phyloP scores from a whole-genome alignment of 2,113 vertebrate genomes.

The Cettia cetti region DNA sequence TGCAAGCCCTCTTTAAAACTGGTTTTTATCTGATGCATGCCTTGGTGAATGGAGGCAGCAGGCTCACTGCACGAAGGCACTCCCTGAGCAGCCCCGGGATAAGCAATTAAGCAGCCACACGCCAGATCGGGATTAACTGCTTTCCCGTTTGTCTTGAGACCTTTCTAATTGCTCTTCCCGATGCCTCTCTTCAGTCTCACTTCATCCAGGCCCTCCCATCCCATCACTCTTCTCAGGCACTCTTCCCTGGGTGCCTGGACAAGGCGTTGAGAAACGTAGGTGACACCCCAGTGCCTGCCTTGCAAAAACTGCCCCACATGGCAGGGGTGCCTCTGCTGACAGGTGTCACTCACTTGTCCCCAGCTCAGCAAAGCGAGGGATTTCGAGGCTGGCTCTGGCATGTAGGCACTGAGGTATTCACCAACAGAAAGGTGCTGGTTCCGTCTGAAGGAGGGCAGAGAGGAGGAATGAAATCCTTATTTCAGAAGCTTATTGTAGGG shows the following conservation, averaged over 20 bases:
- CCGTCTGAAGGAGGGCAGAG: neutral
- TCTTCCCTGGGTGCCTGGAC: accelerated
- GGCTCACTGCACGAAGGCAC: neutral
- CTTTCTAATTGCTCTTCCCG: neutral
- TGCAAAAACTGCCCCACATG: accelerated
- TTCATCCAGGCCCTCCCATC: neutral
- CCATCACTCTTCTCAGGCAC: neutral
- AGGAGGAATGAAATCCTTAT: slow-evolving; percentile 9
- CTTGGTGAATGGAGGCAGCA: neutral
- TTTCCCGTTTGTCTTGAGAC: neutral
- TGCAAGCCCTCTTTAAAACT: neutral
- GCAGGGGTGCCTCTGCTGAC: neutral
- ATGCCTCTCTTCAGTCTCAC: neutral
- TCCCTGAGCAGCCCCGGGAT: neutral
- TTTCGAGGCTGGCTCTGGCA: neutral
- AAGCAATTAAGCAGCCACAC: neutral
- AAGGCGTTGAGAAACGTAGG: accelerated
- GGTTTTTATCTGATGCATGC: neutral
- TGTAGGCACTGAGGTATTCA: neutral
- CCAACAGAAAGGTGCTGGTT: neutral
- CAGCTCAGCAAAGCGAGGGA: neutral
- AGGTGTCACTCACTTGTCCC: neutral
- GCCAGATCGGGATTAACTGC: neutral
- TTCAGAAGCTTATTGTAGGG: slow-evolving; percentile 62
- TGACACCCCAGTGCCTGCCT: neutral